phyloP scores from a whole-genome alignment of 2,797 vertebrate genomes.

The Erpetoichthys calabaricus region DNA sequence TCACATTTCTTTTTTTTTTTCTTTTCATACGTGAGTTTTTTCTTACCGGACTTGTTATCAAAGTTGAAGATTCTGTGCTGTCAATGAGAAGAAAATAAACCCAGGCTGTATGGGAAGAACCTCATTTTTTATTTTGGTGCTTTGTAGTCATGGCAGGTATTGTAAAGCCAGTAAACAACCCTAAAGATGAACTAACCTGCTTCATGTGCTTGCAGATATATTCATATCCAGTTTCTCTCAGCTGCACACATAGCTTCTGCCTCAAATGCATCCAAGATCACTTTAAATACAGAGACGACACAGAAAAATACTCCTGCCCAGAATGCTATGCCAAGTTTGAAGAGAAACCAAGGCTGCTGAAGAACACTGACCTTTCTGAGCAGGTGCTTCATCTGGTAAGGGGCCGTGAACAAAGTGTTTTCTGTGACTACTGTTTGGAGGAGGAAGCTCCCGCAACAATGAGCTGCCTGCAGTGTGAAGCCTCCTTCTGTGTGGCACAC shows the following conservation, averaged over 20 bases:
- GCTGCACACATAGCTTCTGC: conserved; percentile 17
- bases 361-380: conserved; percentile 11
- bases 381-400: conserved; percentile 2
- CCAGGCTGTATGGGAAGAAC: too few relatives aligned
- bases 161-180: conserved; percentile 14
- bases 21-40: too few relatives aligned
- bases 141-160: conserved; percentile 2
- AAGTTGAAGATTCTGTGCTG: too few relatives aligned
- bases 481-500: conserved; percentile 9
- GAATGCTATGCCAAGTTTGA: conserved; percentile 14
- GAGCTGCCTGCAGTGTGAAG: conserved; percentile 10
- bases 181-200: conserved; percentile 23
- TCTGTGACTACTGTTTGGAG: conserved; percentile 10
- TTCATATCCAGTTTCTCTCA: conserved; percentile 14
- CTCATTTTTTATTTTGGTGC: too few relatives aligned
- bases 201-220: conserved; percentile 27
- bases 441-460: conserved; percentile 7
- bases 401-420: neutral
- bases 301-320: conserved; percentile 22
- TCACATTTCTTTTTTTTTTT: too few relatives aligned
- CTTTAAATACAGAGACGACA: conserved; percentile 24
- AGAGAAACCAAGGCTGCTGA: conserved; percentile 18
- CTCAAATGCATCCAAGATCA: conserved; percentile 21
- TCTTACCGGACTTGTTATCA: too few relatives aligned
- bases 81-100: too few relatives aligned